Evolutionary conservation across 2,888 invertebrate species (phyloP), one percentile per base, ranked within the genome.

Genomic region (Stegophylla sp.): DNA sequence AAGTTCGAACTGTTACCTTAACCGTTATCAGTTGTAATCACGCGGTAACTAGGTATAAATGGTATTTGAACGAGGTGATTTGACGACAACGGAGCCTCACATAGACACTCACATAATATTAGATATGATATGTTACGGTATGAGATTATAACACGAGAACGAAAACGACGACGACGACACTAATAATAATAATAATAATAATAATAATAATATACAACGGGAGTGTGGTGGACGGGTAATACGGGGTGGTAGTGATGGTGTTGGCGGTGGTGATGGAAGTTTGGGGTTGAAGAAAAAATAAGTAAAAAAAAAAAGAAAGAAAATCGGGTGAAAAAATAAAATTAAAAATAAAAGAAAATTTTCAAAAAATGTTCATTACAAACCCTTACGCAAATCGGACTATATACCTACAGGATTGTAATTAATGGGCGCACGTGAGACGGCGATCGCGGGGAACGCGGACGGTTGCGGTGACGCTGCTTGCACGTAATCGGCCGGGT

Each of bases 391-490:
- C 53, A 66, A 79, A 79, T 79, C 77, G 77, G 77, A 79, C 67
- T 79, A 82, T 79, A 77, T 77, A 91, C 93, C 92, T 89, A 94
- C 94, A 91, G 94, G 94, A 90, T 93, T 94, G 89, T 94, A 94
- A 90, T 94, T 94, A 89, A 94, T 92, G 88, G 94, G 94, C 86
- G 95, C 94, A 87, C 94, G 93, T 90, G 94, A 95, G 87, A 95
- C 95, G 85, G 95, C 95, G 88, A 96, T 95, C 85, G 94, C 93
- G 86, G 96, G 95, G 89, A 96, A 96, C 86, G 90, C 90, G 83
- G 96, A 94, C 85, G 97, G 97, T 89, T 97, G 97, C 86, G 97
- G 97, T 89, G 96, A 96, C 85, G 97, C 89, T 85, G 97, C 95
- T 89, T 97, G 97, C 87, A 97, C 96, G 88, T 97, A 97, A 87